Evolutionary conservation across 2,797 vertebrate species (phyloP), one percentile per base, ranked within the genome.

Genomic region (Takifugu ocellatus): DNA sequence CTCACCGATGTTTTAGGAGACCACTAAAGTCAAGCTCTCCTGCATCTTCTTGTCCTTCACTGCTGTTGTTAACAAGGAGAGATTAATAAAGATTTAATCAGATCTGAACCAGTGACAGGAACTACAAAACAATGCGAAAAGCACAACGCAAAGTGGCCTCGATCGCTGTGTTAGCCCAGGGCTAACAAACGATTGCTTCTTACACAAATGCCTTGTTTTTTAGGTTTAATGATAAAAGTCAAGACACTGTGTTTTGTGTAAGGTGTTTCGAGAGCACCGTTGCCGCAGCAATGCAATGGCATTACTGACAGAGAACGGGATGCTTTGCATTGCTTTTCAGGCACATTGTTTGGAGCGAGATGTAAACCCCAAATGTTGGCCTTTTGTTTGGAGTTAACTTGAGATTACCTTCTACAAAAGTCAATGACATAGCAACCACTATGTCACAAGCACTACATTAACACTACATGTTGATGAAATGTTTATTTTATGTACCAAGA

Each of bases 21-120:
- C 94, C 97, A 97, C 97, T 99, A 97, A 99, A 99, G 94, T 99
- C 97, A 96, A 99, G 96, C 81, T 99, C 97, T 66, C 97, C 97
- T 94, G 96, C 97, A 94, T 99, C 97, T 2, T 99, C 97, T 95
- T 97, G 96, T 90, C 96, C 96, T 91, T 99, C 97, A 93, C 93
- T 96, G 77, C 97, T 97, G 96, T 96, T 91, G 89, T 97, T 94
- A 92, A 94, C 90, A 94, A 93, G 93, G 89, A 93, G 78, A 92
- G 85, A 92, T 91, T 89, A 92, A 91, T 90, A 21, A 61, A 88
- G 68, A 89, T 78, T 79, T 47, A 76, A 70, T 86, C 71, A 90
- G 72, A 75, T 39, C 47, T 82, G 50, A 78, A 80, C 79, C 79
- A 82, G 36, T 66, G 61, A 79, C 82, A 84, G 77, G 77, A 74